Conservation (phyloP, 2,888 invertebrate genomes). For the Mayetiola destructor region DNA sequence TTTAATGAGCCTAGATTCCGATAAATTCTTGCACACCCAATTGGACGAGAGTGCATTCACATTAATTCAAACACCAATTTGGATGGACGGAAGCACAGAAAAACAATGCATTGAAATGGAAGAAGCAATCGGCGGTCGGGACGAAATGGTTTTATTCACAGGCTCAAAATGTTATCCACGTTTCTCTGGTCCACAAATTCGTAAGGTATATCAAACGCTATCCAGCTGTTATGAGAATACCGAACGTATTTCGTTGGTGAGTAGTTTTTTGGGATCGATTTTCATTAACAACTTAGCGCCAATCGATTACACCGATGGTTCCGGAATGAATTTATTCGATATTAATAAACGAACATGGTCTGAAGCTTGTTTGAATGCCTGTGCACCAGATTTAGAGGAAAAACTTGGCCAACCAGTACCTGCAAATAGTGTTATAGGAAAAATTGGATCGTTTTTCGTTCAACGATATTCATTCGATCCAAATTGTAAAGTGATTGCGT, state of each 20-base stretch:
- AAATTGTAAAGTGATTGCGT: slow-evolving; percentile 68
- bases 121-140: slow-evolving; percentile 53
- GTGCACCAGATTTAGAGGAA: slow-evolving; percentile 54
- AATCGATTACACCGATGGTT: slow-evolving; percentile 72
- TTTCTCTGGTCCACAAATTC: slow-evolving; percentile 88
- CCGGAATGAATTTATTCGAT: slow-evolving; percentile 91
- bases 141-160: slow-evolving; percentile 30
- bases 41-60: slow-evolving; percentile 63
- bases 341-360: slow-evolving; percentile 67
- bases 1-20: slow-evolving; percentile 51
- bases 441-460: slow-evolving; percentile 64
- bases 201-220: slow-evolving; percentile 63
- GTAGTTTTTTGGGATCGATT: slow-evolving; percentile 81
- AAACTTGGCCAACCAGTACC: slow-evolving; percentile 66
- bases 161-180: slow-evolving; percentile 36
- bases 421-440: slow-evolving; percentile 54
- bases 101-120: slow-evolving; percentile 66
- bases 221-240: slow-evolving; percentile 58
- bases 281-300: slow-evolving; percentile 78
- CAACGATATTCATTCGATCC: slow-evolving; percentile 71
- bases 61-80: slow-evolving; percentile 69
- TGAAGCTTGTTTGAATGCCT: slow-evolving; percentile 54
- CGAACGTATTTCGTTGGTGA: slow-evolving; percentile 79
- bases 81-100: slow-evolving; percentile 84
- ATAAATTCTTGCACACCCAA: slow-evolving; percentile 70